These are phyloP conservation scores for Patella caerulea DNA, from an alignment of 2,888 invertebrate genomes.

Conservation along the genomic window DNA sequence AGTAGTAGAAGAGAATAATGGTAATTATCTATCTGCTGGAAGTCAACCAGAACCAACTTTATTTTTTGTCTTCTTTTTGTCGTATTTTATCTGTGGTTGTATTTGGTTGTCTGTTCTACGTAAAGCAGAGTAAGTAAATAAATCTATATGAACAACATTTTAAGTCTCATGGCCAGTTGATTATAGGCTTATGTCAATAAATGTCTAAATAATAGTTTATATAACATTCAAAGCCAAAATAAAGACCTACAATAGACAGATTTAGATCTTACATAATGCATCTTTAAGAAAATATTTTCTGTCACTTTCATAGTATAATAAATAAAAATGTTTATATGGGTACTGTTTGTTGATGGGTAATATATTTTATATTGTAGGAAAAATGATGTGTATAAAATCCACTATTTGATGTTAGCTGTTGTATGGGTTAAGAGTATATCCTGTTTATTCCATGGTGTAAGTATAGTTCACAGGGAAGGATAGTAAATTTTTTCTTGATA, in stretches of 20 bases:
- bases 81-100: slow-evolving; percentile 90
- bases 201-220: too few relatives aligned
- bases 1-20: slow-evolving; percentile 87
- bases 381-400: slow-evolving; percentile 86
- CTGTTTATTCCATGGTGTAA: slow-evolving; percentile 89
- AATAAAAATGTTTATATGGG: too few relatives aligned
- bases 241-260: too few relatives aligned
- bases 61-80: slow-evolving; percentile 90
- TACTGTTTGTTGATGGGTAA: too few relatives aligned
- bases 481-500: too few relatives aligned
- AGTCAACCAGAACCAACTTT: slow-evolving; percentile 95
- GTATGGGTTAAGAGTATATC: slow-evolving; percentile 93
- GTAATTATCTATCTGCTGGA: slow-evolving; percentile 92
- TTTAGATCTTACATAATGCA: too few relatives aligned
- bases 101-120: slow-evolving; percentile 93
- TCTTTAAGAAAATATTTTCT: too few relatives aligned
- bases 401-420: slow-evolving; percentile 95
- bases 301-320: too few relatives aligned
- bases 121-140: slow-evolving; percentile 72
- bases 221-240: too few relatives aligned
- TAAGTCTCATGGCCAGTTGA: too few relatives aligned
- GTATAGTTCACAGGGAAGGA: slow-evolving; percentile 36
- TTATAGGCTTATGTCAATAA: too few relatives aligned
- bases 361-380: slow-evolving; percentile 54
- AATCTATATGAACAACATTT: background rate